Base-by-base conservation (phyloP, 2,888 invertebrate genomes). In the Agrotis clavis region DNA sequence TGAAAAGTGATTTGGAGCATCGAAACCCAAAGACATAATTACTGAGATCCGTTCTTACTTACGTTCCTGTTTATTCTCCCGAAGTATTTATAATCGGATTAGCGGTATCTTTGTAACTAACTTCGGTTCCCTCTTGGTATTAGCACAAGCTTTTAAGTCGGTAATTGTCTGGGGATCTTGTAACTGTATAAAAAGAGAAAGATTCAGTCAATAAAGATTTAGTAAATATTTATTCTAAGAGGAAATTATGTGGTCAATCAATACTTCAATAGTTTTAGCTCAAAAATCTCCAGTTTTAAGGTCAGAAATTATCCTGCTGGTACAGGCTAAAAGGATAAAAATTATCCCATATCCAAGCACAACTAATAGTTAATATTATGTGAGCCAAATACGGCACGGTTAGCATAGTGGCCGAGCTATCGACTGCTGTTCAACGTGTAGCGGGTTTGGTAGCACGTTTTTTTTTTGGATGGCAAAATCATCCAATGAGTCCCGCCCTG, bases 31-130 rank as follows among this genome's bases (percentile, higher is more conserved):
- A 69, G 66, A 69, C 54, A 53, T 70, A 84, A 83, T 75, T 71
- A 68, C 56, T 63, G 59, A 56, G 62, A 75, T 74, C 56, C 57
- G 41, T 78, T 54, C 66, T 65, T 57, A 64, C 18, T 70, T 41
- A 56, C 14, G 77, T 57, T 47, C 67, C 81, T 70, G 77, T 70
- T 75, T 68, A 78, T 78, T 85, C 66, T 56, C 67, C 70, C 62
- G 9, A 64, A 77, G 68, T 78, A 76, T 78, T 84, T 81, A 71
- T 81, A 86, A 84, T 76, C 76, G 60, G 74, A 84, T 84, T 79
- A 86, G 41, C 69, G 71, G 69, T 45, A 71, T 74, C 82, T 84
- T 83, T 77, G 73, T 64, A 70, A 77, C 74, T 83, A 84, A 81
- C 72, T 81, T 84, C 71, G 82, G 79, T 81, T 68, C 68, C 53